phyloP scores from a whole-genome alignment of 2,797 vertebrate species.

The Pseudochromis fuscus region DNA sequence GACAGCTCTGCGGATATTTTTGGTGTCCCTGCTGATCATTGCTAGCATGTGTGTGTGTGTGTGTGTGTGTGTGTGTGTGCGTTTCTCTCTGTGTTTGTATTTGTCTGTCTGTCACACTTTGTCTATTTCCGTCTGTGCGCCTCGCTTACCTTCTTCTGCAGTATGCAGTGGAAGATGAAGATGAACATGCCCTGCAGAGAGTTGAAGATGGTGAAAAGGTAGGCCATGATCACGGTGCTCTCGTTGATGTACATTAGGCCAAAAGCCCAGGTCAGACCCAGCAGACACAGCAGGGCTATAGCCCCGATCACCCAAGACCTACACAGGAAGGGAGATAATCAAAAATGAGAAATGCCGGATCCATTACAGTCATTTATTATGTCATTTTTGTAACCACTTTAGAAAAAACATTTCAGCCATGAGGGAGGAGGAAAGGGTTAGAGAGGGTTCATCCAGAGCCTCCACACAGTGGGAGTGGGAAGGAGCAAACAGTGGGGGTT shows the following conservation, averaged over 20 bases:
- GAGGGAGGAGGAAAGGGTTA: constrained; percentile 55
- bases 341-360: constrained; percentile 6
- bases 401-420: constrained; percentile 14
- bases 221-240: constrained; percentile 98
- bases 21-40: constrained; percentile 37
- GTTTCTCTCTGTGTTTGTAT: neutral
- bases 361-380: too few relatives aligned
- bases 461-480: constrained; percentile 50
- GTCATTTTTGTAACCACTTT: too few relatives aligned
- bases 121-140: constrained; percentile 39
- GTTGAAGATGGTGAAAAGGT: constrained; percentile 99
- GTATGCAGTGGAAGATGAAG: constrained; percentile 99
- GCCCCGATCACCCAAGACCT: constrained; percentile 99
- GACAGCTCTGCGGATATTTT: constrained; percentile 58
- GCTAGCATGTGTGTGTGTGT: constrained; percentile 3
- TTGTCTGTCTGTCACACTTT: constrained; percentile 35
- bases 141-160: constrained; percentile 96
- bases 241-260: constrained; percentile 98
- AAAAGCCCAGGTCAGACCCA: constrained; percentile 98
- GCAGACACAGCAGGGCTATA: constrained; percentile 95
- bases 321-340: constrained; percentile 17
- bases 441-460: constrained; percentile 53
- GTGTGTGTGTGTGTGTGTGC: neutral
- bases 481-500: constrained; percentile 63
- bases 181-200: constrained; percentile 99